A percentile compares a stretch with the other conserved stretches of the same genome.
phyloP scores from a whole-genome alignment of 2,888 invertebrate genomes.

The Eristalinus sepulchralis region DNA sequence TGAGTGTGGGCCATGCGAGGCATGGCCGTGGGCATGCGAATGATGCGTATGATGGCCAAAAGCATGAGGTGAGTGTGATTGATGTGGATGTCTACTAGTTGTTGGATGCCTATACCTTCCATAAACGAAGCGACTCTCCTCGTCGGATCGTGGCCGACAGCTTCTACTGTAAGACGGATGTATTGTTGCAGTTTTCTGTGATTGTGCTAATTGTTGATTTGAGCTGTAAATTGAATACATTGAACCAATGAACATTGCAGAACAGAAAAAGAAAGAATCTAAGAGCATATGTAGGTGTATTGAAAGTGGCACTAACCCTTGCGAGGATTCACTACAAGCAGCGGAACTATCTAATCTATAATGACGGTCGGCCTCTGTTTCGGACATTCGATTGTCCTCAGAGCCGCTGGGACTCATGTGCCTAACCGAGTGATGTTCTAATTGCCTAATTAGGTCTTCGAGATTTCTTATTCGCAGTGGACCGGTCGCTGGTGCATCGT shows the following conservation, averaged over 20 bases:
- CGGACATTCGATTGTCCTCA: conserved; percentile 91
- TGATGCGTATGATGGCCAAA: conserved; percentile 82
- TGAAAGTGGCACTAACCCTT: conserved; percentile 83
- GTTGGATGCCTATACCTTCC: conserved; percentile 84
- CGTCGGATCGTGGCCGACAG: conserved; percentile 84
- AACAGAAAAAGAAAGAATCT: conserved; percentile 15
- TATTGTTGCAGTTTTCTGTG: conserved; percentile 82
- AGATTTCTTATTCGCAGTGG: conserved; percentile 94
- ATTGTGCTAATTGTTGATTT: conserved; percentile 81
- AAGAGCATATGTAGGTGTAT: conserved; percentile 54
- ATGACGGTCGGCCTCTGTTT: conserved; percentile 93
- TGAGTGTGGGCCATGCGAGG: conserved; percentile 81
- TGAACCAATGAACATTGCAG: conserved; percentile 15
- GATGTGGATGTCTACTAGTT: conserved; percentile 82
- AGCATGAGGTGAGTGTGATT: conserved; percentile 82
- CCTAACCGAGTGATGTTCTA: conserved; percentile 92
- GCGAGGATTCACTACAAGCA: conserved; percentile 88
- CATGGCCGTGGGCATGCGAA: conserved; percentile 81
- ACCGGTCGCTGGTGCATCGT: conserved; percentile 90
- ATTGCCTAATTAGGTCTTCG: conserved; percentile 93
- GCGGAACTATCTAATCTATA: conserved; percentile 90
- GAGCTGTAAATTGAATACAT: conserved; percentile 76
- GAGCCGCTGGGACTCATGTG: conserved; percentile 96
- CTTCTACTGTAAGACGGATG: conserved; percentile 83
- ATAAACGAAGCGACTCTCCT: conserved; percentile 89